Evolutionary conservation across 2,113 vertebrate species (phyloP).

Genomic region (Ptilonorhynchus violaceus): DNA sequence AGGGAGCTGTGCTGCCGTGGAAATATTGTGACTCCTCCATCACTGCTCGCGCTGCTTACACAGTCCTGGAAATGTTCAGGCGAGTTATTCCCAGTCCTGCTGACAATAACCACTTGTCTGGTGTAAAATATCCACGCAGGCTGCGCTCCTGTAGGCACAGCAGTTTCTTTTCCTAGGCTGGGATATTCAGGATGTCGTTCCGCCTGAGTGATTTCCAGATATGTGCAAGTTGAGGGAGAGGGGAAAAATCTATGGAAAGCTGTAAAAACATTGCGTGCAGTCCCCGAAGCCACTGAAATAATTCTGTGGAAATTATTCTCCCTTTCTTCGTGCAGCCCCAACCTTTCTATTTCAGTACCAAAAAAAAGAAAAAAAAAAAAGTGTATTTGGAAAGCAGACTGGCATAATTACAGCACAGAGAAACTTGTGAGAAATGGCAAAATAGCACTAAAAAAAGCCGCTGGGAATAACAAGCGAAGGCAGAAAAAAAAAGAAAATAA

Average conservation of each 20-base stretch:
- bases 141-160: background rate
- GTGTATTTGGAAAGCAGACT: background rate
- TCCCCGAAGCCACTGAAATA: background rate
- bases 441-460: background rate
- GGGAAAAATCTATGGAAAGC: background rate
- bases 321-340: background rate
- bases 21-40: background rate
- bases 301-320: conserved; percentile 5
- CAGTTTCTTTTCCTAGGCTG: background rate
- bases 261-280: background rate
- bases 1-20: background rate
- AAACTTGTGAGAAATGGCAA: background rate
- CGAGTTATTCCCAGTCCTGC: background rate
- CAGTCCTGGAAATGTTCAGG: background rate
- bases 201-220: background rate
- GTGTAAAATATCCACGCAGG: background rate
- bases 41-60: background rate
- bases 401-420: background rate
- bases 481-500: background rate
- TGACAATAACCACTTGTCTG: conserved; percentile 37
- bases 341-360: background rate
- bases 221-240: background rate
- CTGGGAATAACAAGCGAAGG: background rate
- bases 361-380: background rate
- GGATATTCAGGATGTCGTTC: background rate